Conservation (phyloP, 2,888 invertebrate species). For the Adineta ricciae region DNA sequence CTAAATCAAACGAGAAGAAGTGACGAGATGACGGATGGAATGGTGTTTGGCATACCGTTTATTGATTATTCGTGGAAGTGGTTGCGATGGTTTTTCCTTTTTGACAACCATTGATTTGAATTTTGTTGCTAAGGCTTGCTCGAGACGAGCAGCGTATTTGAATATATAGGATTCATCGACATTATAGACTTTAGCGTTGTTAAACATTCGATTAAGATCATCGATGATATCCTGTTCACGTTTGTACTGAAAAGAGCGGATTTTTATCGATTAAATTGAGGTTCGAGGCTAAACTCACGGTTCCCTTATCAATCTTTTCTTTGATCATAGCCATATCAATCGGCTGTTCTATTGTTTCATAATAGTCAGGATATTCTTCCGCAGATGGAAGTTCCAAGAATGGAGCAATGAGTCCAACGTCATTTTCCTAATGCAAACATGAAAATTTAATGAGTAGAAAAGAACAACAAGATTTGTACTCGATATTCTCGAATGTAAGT, state of each 20-base stretch:
- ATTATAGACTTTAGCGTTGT: slow-evolving; percentile 78
- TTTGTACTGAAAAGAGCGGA: background rate
- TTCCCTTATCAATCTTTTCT: slow-evolving; percentile 20
- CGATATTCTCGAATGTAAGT: slow-evolving; percentile 7
- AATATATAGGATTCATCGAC: slow-evolving; percentile 24
- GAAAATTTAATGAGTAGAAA: no score
- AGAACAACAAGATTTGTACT: background rate
- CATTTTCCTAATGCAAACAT: slow-evolving; percentile 10
- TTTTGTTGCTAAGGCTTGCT: background rate
- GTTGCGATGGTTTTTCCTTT: background rate
- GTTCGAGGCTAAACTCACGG: background rate
- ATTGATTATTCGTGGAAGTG: background rate
- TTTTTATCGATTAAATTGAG: background rate
- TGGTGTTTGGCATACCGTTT: background rate
- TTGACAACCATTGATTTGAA: background rate
- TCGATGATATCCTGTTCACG: slow-evolving; percentile 10
- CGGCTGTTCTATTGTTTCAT: slow-evolving; percentile 29
- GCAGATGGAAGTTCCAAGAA: slow-evolving; percentile 29
- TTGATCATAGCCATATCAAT: slow-evolving; percentile 31
- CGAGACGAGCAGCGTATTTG: slow-evolving; percentile 19
- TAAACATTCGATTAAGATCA: slow-evolving; percentile 77
- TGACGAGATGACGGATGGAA: no score
- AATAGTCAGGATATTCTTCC: slow-evolving; percentile 32
- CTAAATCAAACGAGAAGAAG: background rate
- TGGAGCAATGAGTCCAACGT: slow-evolving; percentile 13